Evolutionary conservation across 2,888 invertebrate species (phyloP), one percentile per base, ranked within the genome.

Genomic region (Antheraea assamensis): DNA sequence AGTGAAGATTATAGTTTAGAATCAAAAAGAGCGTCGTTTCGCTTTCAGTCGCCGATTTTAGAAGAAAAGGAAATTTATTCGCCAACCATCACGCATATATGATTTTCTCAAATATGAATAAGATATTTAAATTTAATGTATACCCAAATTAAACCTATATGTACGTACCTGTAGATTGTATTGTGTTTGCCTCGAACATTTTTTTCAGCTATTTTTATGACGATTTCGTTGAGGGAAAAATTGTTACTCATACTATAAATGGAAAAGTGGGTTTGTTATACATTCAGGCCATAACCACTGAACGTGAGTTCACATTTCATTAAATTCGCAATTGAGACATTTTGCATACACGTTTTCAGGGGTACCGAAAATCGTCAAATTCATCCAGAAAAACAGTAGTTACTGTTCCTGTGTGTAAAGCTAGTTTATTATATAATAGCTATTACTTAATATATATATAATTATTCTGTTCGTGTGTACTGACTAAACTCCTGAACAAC

Each of bases 11-110:
- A 72, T 66, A 86, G 85, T 58, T 76, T 87, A 24, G 80, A 79
- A 3, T 86, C 87, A 2, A 79, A 76, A 7, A 85, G 75, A 68
- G 84, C 81, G 42, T 81, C 80, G 0, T 77, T 84, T 13, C 81
- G 76, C 27, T 77, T 81, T 5, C 77, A 75, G 31, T 35, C 73
- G 2, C 82, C 82, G 0, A 83, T 85, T n/a, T 61, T 72, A 3
- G 85, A 85, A 42, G 83, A 80, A 55, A 74, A 70, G 4, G 83
- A 84, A 71, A 68, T 81, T 1, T 73, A 61, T 31, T 71, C 75
- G 21, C 76, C 85, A n/a, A 74, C 71, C 21, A 72, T 78, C 15
- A 81, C 80, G 15, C 78, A 75, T 75, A 17, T 77, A 21, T 27
- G 27, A 70, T 42, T 27, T n/a, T 17, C 68, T 71, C 3, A 68